phyloP scores from a whole-genome alignment of 2,797 vertebrate species.

The Streptopelia turtur region DNA sequence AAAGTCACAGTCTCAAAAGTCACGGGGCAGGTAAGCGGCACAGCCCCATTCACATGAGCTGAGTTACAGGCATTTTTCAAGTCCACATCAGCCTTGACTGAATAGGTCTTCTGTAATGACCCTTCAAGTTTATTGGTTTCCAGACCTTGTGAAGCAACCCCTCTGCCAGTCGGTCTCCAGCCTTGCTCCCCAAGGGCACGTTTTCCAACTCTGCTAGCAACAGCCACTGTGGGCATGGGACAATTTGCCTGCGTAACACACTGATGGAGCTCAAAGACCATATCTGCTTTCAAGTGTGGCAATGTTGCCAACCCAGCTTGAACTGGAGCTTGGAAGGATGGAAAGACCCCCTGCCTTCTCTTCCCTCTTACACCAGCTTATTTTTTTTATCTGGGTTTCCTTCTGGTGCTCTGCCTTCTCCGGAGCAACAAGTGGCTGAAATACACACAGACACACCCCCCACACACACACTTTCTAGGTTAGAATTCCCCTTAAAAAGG shows the following conservation, averaged over 20 bases:
- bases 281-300: rapidly evolving
- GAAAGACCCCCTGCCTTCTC: neutral
- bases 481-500: neutral
- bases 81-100: neutral
- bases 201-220: neutral
- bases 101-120: neutral
- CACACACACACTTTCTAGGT: no score
- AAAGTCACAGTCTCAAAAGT: neutral
- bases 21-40: neutral
- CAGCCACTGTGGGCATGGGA: neutral
- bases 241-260: neutral
- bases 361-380: neutral
- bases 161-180: neutral
- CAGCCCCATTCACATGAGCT: neutral
- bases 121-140: neutral
- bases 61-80: neutral
- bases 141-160: neutral
- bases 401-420: neutral
- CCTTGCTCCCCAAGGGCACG: neutral
- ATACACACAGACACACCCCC: neutral
- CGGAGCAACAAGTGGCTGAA: neutral
- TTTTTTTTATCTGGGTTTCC: neutral
- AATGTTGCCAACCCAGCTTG: neutral
- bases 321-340: neutral
- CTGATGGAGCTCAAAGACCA: neutral